phyloP scores from a whole-genome alignment of 92 coral and sea anemone species.

The Galaxea fascicularis region DNA sequence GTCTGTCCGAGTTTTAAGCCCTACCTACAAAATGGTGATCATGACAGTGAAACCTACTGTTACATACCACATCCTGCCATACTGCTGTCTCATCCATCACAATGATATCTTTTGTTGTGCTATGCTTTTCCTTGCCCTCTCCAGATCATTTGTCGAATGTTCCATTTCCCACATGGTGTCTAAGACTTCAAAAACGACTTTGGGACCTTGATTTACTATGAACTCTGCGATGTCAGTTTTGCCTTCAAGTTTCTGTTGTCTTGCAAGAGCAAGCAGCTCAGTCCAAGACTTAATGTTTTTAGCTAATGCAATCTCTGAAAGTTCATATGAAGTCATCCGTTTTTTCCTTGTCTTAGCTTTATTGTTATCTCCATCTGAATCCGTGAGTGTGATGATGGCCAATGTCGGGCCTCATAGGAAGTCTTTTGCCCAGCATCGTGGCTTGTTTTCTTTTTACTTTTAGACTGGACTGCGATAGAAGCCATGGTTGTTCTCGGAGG shows the following conservation, averaged over 20 bases:
- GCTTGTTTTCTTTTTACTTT: not conserved
- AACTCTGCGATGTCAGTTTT: slow-evolving; percentile 66
- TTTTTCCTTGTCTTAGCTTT: not conserved
- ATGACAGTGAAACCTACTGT: not conserved
- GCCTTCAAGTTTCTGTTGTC: slow-evolving; percentile 43
- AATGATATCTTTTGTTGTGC: too few relatives aligned
- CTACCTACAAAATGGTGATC: slow-evolving; percentile 35
- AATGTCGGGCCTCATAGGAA: not conserved
- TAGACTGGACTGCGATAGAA: not conserved
- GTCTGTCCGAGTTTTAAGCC: slow-evolving; percentile 22
- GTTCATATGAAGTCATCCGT: not conserved
- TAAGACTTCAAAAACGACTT: slow-evolving; percentile 24
- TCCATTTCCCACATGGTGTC: not conserved
- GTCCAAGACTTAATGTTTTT: too few relatives aligned
- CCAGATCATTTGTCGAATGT: slow-evolving; percentile 5
- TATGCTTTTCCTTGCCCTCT: slow-evolving; percentile 7
- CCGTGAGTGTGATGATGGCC: too few relatives aligned
- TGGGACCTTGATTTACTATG: slow-evolving; percentile 45
- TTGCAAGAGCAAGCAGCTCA: slow-evolving; percentile 62
- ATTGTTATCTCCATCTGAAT: not conserved
- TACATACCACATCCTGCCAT: too few relatives aligned
- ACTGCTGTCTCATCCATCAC: too few relatives aligned
- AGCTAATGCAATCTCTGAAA: not conserved
- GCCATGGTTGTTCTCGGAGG: not conserved
- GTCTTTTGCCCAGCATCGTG: not conserved